A percentile compares a stretch with the other conserved stretches of the same genome.
phyloP scores from a whole-genome alignment of 2,797 vertebrate genomes.

The Sebastes variabilis region DNA sequence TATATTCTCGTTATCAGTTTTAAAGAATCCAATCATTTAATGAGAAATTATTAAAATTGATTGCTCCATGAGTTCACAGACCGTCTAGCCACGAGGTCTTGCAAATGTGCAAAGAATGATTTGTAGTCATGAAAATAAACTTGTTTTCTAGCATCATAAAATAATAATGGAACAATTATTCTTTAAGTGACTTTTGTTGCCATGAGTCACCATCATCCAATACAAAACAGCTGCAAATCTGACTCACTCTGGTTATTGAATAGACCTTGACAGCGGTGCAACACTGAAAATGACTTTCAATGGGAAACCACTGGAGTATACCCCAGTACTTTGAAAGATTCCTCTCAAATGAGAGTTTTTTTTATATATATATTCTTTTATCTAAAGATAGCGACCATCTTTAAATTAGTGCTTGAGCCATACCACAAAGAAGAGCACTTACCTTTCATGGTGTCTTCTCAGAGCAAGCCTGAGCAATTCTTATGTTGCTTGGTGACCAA shows the following conservation, averaged over 20 bases:
- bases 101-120: slow-evolving; percentile 38
- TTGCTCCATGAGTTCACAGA: slow-evolving; percentile 43
- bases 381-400: slow-evolving; percentile 53
- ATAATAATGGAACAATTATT: slow-evolving; percentile 22
- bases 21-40: slow-evolving; percentile 51
- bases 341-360: slow-evolving; percentile 43
- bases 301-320: slow-evolving; percentile 31
- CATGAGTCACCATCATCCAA: not conserved
- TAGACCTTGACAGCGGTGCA: slow-evolving; percentile 18
- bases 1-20: slow-evolving; percentile 53
- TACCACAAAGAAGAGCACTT: slow-evolving; percentile 61
- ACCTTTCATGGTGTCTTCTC: slow-evolving; percentile 57
- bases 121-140: slow-evolving; percentile 29
- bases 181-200: slow-evolving; percentile 27
- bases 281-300: slow-evolving; percentile 45
- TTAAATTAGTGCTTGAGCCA: slow-evolving; percentile 69
- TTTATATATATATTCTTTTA: slow-evolving; percentile 48
- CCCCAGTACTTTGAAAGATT: slow-evolving; percentile 31
- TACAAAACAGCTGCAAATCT: slow-evolving; percentile 20
- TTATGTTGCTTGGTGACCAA: slow-evolving; percentile 43
- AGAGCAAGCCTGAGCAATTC: slow-evolving; percentile 46
- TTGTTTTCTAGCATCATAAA: slow-evolving; percentile 26
- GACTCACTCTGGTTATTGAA: slow-evolving; percentile 35
- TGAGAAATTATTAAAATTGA: slow-evolving; percentile 61
- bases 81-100: slow-evolving; percentile 14